phyloP scores from a whole-genome alignment of 2,797 vertebrate species.

The Channa striata region DNA sequence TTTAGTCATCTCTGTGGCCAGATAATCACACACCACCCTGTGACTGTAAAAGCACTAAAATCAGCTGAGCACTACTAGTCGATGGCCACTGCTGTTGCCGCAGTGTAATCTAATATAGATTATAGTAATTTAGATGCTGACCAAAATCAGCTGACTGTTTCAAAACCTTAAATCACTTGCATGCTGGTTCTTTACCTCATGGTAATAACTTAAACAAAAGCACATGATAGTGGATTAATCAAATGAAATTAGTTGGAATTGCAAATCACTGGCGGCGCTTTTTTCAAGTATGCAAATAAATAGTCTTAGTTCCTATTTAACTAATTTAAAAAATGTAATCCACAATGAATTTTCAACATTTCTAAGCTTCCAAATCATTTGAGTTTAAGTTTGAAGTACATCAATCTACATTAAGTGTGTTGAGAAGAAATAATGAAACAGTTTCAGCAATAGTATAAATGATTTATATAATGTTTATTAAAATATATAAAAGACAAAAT shows the following conservation, averaged over 20 bases:
- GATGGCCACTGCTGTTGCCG: not conserved
- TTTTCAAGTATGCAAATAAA: too few relatives aligned
- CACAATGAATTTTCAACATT: too few relatives aligned
- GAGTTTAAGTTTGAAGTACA: not conserved
- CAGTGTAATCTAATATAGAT: not conserved
- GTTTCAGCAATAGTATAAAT: conserved; percentile 54
- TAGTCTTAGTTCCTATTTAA: too few relatives aligned
- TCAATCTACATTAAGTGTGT: conserved; percentile 6
- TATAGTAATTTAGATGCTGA: not conserved
- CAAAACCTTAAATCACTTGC: not conserved
- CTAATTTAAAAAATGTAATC: too few relatives aligned
- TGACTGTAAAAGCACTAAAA: not conserved
- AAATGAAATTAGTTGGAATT: too few relatives aligned
- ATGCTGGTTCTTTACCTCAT: not conserved
- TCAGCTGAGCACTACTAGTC: not conserved
- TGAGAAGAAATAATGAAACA: conserved; percentile 38
- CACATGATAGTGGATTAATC: too few relatives aligned
- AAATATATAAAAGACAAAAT: conserved; percentile 86
- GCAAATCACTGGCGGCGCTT: too few relatives aligned
- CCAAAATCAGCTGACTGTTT: not conserved
- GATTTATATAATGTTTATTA: conserved; percentile 86
- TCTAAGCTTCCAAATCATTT: too few relatives aligned
- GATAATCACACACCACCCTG: not conserved
- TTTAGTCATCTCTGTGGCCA: not conserved
- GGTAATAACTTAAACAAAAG: not conserved